Evolutionary conservation across 92 coral and sea anemone species (phyloP).

Genomic region (Phenganax stokvisi): DNA sequence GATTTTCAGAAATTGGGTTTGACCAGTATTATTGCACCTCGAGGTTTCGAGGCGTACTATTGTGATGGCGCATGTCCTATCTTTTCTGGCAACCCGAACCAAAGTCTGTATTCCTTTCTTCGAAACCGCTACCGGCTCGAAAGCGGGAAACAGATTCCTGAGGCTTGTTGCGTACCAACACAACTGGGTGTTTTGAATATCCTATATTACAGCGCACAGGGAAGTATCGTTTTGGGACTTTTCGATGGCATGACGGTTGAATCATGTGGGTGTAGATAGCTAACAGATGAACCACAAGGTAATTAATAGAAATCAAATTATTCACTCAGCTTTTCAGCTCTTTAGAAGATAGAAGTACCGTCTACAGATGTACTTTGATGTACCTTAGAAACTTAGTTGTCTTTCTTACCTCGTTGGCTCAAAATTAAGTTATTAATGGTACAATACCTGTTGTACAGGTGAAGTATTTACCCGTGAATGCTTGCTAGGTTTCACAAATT

Average conservation of each 20-base stretch:
- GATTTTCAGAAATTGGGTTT: slow-evolving; percentile 77
- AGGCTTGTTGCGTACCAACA: slow-evolving; percentile 96
- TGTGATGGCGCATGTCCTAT: slow-evolving; percentile 88
- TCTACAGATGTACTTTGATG: background rate
- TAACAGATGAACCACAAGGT: background rate
- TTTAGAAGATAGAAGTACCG: background rate
- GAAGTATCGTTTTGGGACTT: slow-evolving; percentile 69
- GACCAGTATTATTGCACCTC: slow-evolving; percentile 91
- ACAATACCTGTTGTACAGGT: no score
- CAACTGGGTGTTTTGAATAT: slow-evolving; percentile 73
- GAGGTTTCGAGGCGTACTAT: slow-evolving; percentile 77
- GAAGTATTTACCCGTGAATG: no score
- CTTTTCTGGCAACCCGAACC: slow-evolving; percentile 66
- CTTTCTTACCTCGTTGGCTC: background rate
- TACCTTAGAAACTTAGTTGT: background rate
- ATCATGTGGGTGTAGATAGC: slow-evolving; percentile 87
- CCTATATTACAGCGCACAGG: slow-evolving; percentile 73
- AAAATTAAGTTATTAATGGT: no score
- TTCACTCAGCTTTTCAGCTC: slow-evolving; percentile 1
- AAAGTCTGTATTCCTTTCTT: slow-evolving; percentile 81
- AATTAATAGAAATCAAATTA: background rate
- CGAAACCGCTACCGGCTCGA: slow-evolving; percentile 55
- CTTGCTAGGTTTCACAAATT: no score
- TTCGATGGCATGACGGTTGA: slow-evolving; percentile 85
- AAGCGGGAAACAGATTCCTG: slow-evolving; percentile 58